These are phyloP conservation scores for Leptoteleia sp. DNA, from an alignment of 1,140 invertebrate species.

Conservation along the genomic window DNA sequence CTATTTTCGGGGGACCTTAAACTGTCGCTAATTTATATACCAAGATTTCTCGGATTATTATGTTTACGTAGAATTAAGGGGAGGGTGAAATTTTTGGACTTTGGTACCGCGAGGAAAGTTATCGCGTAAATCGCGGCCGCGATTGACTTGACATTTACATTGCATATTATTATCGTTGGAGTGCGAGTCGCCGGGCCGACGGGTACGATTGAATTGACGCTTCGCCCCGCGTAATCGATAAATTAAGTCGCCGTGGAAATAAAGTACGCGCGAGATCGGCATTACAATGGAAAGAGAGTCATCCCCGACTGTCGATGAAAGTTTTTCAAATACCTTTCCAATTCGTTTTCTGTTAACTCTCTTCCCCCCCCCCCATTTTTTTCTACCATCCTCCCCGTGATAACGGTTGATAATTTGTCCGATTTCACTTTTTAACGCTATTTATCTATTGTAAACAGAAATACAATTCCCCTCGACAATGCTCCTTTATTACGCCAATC, in stretches of 20 bases:
- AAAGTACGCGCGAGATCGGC: constrained; percentile 10
- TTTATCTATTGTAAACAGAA: constrained; percentile 55
- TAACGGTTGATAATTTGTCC: constrained; percentile 40
- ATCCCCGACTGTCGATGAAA: constrained; percentile 24
- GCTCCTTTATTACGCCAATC: constrained; percentile 26
- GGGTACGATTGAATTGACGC: constrained; percentile 23
- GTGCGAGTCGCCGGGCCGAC: constrained; percentile 2
- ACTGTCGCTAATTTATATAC: constrained; percentile 10
- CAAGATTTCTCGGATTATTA: constrained; percentile 23
- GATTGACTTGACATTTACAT: too few species aligned
- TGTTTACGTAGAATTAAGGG: constrained; percentile 7
- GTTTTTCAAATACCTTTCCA: constrained; percentile 36
- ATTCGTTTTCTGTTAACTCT: constrained; percentile 46
- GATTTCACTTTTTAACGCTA: constrained; percentile 33
- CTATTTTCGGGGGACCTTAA: constrained; percentile 37
- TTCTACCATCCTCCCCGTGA: too few species aligned
- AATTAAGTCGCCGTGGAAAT: constrained; percentile 27
- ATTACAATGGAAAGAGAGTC: constrained; percentile 40
- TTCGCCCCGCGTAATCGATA: constrained; percentile 29
- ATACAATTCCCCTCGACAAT: constrained; percentile 40
- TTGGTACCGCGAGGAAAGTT: not conserved
- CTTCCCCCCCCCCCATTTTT: too few species aligned
- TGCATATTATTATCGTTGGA: constrained; percentile 10
- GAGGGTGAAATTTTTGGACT: constrained; percentile 16
- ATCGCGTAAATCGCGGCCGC: too few species aligned